phyloP scores from a whole-genome alignment of 2,797 vertebrate genomes.

The Rhabdomys pumilio region DNA sequence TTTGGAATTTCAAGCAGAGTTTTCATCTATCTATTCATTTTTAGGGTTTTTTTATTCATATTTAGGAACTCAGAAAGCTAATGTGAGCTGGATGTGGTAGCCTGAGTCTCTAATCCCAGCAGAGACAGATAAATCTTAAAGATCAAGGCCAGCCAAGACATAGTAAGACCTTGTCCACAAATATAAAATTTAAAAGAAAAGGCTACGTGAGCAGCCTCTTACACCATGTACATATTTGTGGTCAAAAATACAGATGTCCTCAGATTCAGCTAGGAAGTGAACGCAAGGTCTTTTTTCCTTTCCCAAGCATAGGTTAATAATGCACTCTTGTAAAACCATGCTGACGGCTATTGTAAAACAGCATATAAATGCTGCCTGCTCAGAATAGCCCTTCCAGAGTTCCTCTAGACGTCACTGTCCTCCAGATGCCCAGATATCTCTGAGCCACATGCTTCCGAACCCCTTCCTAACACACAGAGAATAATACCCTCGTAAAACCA shows the following conservation, averaged over 20 bases:
- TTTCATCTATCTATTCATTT: not conserved
- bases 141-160: not conserved
- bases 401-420: not conserved
- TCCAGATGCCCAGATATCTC: not conserved
- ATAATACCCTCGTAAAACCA: not conserved
- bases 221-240: constrained; percentile 56
- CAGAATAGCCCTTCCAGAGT: not conserved
- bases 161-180: not conserved
- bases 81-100: not conserved
- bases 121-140: not conserved
- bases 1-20: not conserved
- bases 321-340: not conserved
- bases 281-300: constrained; percentile 26
- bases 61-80: constrained; percentile 76
- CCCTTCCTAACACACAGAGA: not conserved
- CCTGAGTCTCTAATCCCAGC: not conserved
- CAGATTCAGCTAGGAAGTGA: constrained; percentile 35
- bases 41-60: constrained; percentile 65
- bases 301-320: not conserved
- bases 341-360: not conserved
- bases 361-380: not conserved
- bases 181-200: constrained; percentile 28
- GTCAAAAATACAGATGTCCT: not conserved
- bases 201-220: constrained; percentile 62
- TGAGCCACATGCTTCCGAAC: not conserved